Evolutionary conservation across 1,140 invertebrate species (phyloP), one percentile per base, ranked within the genome.

Genomic region (Steinernema khuongi): DNA sequence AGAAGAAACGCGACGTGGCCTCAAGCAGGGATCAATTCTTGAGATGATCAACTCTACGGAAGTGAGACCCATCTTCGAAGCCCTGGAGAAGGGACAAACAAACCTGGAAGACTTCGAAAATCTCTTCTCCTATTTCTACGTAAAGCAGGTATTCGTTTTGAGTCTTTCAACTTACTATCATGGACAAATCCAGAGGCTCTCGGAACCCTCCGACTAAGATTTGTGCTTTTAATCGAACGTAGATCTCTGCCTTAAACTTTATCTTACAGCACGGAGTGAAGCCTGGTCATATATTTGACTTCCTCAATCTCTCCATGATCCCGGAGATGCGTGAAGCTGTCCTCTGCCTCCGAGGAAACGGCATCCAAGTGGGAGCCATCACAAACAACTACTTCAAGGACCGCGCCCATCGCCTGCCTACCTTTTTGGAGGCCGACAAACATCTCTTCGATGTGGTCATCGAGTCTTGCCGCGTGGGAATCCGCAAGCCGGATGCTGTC

Each of bases 331-430:
- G 85, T 11, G 83, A 84, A 67, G 84, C 85, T 11, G 76, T 87
- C 18, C 75, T 83, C 67, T 81, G 81, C 76, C 77, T 88, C 0
- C 76, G 79, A 66, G 79, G 80, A 0, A 81, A 85, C 30, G 87
- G 87, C 1, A 70, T 87, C 31, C 86, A 87, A 75, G 86, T 86
- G 7, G 86, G 84, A 1, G 72, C 88, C 7, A 81, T 88, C 0
- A 88, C 87, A 11, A 88, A 88, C 77, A 88, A 88, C 79, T 88
- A 84, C 81, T 82, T 73, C 22, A 26, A 31, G 1, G 81, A 82
- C 72, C 70, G 81, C n/a, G 74, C 81, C 19, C 75, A 79, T n/a
- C 68, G 75, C 14, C 22, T 79, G 26, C 78, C 79, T 17, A 79
- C 81, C 1, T 32, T 81, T 22, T 80, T 83, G 22, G 22, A 81